Percentiles rank a stretch among this genome's conserved stretches.
Evolutionary conservation across 2,113 vertebrate species (phyloP).

Genomic region (Eleginops maclovinus): DNA sequence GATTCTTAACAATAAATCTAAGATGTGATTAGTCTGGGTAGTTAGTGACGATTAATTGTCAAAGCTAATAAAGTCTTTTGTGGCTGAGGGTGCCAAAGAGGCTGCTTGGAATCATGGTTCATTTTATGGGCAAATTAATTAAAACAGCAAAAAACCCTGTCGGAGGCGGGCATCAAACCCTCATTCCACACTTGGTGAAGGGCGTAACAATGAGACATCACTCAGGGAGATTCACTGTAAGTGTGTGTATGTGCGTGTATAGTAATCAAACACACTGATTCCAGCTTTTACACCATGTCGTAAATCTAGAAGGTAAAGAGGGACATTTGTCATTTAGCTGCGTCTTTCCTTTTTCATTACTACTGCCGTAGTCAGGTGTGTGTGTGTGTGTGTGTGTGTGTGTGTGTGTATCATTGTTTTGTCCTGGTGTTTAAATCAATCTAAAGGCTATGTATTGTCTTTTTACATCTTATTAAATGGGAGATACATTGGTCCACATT

Average conservation of each 20-base stretch:
- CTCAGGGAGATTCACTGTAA: slow-evolving; percentile 58
- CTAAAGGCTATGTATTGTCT: neutral
- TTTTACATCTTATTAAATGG: neutral
- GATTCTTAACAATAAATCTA: slow-evolving; percentile 74
- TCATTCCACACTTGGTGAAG: slow-evolving; percentile 65
- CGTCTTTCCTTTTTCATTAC: slow-evolving; percentile 68
- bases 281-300: slow-evolving; percentile 51
- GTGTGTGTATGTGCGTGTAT: slow-evolving; percentile 22
- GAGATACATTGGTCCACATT: too few species aligned
- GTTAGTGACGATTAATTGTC: slow-evolving; percentile 82
- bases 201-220: slow-evolving; percentile 76
- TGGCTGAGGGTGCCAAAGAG: slow-evolving; percentile 65
- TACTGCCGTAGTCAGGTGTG: slow-evolving; percentile 41
- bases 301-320: slow-evolving; percentile 72
- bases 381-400: slow-evolving; percentile 1
- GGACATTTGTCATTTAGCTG: slow-evolving; percentile 68
- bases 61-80: slow-evolving; percentile 79
- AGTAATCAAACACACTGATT: slow-evolving; percentile 72
- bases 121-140: slow-evolving; percentile 81
- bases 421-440: neutral
- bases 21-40: slow-evolving; percentile 76
- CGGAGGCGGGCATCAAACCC: slow-evolving; percentile 65
- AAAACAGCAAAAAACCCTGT: slow-evolving; percentile 66
- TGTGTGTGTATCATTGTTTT: neutral
- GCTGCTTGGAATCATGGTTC: slow-evolving; percentile 71